These are phyloP conservation scores for Leptarthrus brevirostris DNA, from an alignment of 2,888 invertebrate species.

Conservation along the genomic window DNA sequence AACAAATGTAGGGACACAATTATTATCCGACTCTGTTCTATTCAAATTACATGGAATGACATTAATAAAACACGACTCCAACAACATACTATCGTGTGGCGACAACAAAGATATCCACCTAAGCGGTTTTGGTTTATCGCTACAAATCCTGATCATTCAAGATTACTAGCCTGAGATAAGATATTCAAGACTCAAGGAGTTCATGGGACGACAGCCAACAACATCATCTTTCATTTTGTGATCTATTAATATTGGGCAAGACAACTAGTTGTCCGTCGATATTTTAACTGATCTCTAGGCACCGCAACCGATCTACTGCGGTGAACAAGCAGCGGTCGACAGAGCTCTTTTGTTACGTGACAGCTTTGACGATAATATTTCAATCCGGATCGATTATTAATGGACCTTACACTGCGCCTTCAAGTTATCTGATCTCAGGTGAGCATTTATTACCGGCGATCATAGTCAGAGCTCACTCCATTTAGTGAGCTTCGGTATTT, in stretches of 20 bases:
- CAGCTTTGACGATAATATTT: slow-evolving; percentile 48
- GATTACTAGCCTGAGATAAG: slow-evolving; percentile 23
- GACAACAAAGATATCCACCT: slow-evolving; percentile 1
- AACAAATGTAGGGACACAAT: too few species aligned
- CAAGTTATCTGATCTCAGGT: slow-evolving; percentile 18
- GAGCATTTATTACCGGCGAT: slow-evolving; percentile 33
- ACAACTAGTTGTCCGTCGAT: not conserved
- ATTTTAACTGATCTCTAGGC: slow-evolving; percentile 20
- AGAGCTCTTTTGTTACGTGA: slow-evolving; percentile 30
- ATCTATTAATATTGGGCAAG: slow-evolving; percentile 42
- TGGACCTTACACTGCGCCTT: slow-evolving; percentile 25
- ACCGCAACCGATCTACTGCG: not conserved
- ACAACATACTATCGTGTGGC: slow-evolving; percentile 25
- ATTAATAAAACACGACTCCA: slow-evolving; percentile 8
- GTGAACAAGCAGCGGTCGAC: not conserved
- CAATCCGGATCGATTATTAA: slow-evolving; percentile 49
- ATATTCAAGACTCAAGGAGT: not conserved
- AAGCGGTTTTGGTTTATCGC: not conserved
- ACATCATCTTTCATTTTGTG: slow-evolving; percentile 46
- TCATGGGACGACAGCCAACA: slow-evolving; percentile 15
- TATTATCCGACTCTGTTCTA: too few species aligned
- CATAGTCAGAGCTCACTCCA: not conserved
- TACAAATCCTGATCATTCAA: slow-evolving; percentile 15
- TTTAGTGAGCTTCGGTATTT: slow-evolving; percentile 24
- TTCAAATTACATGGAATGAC: too few species aligned